A percentile compares a stretch with the other conserved stretches of the same genome.
These are phyloP conservation scores for Rhea americana DNA, from an alignment of 2,113 vertebrate species.

Conservation along the genomic window DNA sequence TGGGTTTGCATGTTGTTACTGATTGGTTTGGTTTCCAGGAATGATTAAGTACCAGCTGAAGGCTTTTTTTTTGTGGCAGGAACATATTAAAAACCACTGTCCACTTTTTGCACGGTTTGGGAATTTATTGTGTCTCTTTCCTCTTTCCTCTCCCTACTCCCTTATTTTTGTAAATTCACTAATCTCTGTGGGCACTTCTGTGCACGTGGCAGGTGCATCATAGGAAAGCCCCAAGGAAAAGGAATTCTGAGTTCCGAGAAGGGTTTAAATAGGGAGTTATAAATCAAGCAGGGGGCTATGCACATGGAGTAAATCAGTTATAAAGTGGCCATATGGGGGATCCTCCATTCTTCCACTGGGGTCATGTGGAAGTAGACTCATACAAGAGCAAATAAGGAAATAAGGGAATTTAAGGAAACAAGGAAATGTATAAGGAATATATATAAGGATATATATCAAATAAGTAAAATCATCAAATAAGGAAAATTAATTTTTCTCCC, in stretches of 20 bases:
- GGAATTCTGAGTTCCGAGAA: not conserved
- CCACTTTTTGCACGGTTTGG: not conserved
- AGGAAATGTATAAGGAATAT: not conserved
- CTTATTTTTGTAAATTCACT: not conserved
- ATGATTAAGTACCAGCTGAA: not conserved
- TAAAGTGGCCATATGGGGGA: not conserved
- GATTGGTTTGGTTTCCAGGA: not conserved
- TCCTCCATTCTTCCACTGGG: not conserved
- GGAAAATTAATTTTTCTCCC: not conserved
- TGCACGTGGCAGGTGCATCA: not conserved
- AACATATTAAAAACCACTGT: not conserved
- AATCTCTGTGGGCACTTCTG: not conserved
- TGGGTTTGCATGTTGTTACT: not conserved
- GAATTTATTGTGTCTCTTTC: not conserved
- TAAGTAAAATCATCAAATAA: not conserved
- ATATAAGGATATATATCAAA: not conserved
- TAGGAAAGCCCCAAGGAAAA: not conserved
- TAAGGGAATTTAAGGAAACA: not conserved
- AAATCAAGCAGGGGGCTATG: fast-evolving
- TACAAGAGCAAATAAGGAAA: not conserved
- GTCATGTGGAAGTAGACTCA: not conserved
- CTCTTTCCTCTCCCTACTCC: not conserved
- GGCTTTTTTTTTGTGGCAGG: not conserved
- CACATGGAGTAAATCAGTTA: not conserved
- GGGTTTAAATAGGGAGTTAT: not conserved